These are phyloP conservation scores for Perizoma flavofasciatum DNA, from an alignment of 2,888 invertebrate species.

Conservation along the genomic window DNA sequence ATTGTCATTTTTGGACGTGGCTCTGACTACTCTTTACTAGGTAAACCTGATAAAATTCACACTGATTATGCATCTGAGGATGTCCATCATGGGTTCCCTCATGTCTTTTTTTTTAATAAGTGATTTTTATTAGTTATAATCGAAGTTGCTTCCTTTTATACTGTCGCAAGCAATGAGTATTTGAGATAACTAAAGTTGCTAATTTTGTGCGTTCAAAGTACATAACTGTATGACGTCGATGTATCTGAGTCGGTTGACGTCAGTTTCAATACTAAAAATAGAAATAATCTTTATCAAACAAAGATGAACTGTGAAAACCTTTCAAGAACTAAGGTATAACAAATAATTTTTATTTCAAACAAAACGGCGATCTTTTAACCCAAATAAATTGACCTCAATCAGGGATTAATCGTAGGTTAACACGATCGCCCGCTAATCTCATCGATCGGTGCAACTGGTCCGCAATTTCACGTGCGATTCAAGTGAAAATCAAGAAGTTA, in stretches of 20 bases:
- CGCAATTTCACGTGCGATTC: conserved; percentile 12
- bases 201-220: conserved; percentile 25
- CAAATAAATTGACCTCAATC: conserved; percentile 6
- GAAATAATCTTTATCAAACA: conserved; percentile 34
- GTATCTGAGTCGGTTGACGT: conserved; percentile 40
- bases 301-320: conserved; percentile 7
- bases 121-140: too few relatives aligned
- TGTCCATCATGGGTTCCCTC: too few relatives aligned
- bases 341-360: too few relatives aligned
- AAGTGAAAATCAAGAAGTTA: neutral
- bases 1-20: too few relatives aligned
- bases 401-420: conserved; percentile 14
- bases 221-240: conserved; percentile 23
- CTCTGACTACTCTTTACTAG: too few relatives aligned
- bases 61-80: too few relatives aligned
- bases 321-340: neutral
- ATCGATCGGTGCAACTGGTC: conserved; percentile 26
- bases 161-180: neutral
- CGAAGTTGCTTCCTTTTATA: too few relatives aligned
- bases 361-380: neutral
- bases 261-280: conserved; percentile 38
- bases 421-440: conserved; percentile 19
- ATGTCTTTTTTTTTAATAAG: too few relatives aligned
- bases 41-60: too few relatives aligned
- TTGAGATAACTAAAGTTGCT: neutral